Evolutionary conservation across 1,140 invertebrate genomes (phyloP).

Genomic region (Venturia canescens): DNA sequence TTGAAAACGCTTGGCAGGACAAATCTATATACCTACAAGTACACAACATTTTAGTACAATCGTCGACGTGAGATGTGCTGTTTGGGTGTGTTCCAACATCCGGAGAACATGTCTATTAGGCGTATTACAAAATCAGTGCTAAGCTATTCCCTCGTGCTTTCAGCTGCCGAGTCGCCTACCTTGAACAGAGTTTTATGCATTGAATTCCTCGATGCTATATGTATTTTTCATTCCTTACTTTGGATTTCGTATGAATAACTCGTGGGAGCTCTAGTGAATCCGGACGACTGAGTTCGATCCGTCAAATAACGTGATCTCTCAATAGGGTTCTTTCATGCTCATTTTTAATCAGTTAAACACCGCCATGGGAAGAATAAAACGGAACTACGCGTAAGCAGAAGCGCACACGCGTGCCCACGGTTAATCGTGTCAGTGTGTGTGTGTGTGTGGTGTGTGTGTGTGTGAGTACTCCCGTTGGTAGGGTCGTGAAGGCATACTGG

Average conservation of each 20-base stretch:
- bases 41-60: too few relatives aligned
- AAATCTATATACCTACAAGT: too few relatives aligned
- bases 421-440: too few relatives aligned
- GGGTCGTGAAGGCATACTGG: too few relatives aligned
- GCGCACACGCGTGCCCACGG: not conserved
- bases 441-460: not conserved
- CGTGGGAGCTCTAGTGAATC: not conserved
- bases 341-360: constrained; percentile 46
- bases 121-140: constrained; percentile 29
- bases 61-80: too few relatives aligned
- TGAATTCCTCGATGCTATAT: not conserved
- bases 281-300: constrained; percentile 38
- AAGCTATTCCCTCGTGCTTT: not conserved
- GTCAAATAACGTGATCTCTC: constrained; percentile 45
- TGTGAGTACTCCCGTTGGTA: too few relatives aligned
- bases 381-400: not conserved
- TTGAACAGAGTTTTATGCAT: constrained; percentile 29
- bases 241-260: constrained; percentile 39
- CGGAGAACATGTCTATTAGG: constrained; percentile 15
- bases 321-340: constrained; percentile 38
- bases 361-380: constrained; percentile 17
- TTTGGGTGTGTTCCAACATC: not conserved
- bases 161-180: not conserved
- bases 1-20: too few relatives aligned
- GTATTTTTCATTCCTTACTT: not conserved